Base-by-base conservation (phyloP, 1,140 invertebrate species). In the Mercenaria mercenaria region DNA sequence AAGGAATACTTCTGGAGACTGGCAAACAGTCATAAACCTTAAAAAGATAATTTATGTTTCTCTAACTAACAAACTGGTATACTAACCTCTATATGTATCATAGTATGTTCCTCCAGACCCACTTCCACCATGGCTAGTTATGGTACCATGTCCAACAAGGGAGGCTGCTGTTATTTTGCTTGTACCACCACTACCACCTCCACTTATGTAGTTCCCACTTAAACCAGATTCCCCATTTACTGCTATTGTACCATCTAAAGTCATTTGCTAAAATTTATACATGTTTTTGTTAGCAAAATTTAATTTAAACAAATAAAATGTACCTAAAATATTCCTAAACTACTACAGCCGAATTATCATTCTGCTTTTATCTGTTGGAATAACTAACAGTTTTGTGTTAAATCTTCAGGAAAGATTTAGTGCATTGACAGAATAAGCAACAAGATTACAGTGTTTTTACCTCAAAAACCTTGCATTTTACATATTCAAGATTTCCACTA, bases 181-280 rank as follows among this genome's bases (percentile, higher is more conserved):
- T 3, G 43, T 82, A 18, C 87, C 87, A 56, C 87, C 87, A 74
- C 87, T 89, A 20, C 87, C 87, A 20, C 67, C 87, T 26, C 87
- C 87, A 76, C 77, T 76, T 20, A 13, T 41, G 43, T 52, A 74
- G 23, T n/a, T 59, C 3, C 67, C 67, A 52, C 29, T 59, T 10
- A 41, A 20, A 67, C 76, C 88, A 41, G 15, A 74, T 29, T 90
- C 93, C 23, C 93, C 93, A 88, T 90, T 86, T 34, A 84, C 76
- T 20, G 89, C 77, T 10, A 91, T 76, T 18, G 52, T 80, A 23
- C 93, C 93, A 81, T 91, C 89, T n/a, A 81, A 15, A n/a, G 41
- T 72, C 29, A 83, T 39, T 82, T 52, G 29, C 87, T 89, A 39
- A 13, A 77, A 67, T n/a, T n/a, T n/a, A n/a, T n/a, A n/a, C n/a